Evolutionary conservation across 2,888 invertebrate genomes (phyloP), one percentile per base, ranked within the genome.

Genomic region (Creontiades dilutus): DNA sequence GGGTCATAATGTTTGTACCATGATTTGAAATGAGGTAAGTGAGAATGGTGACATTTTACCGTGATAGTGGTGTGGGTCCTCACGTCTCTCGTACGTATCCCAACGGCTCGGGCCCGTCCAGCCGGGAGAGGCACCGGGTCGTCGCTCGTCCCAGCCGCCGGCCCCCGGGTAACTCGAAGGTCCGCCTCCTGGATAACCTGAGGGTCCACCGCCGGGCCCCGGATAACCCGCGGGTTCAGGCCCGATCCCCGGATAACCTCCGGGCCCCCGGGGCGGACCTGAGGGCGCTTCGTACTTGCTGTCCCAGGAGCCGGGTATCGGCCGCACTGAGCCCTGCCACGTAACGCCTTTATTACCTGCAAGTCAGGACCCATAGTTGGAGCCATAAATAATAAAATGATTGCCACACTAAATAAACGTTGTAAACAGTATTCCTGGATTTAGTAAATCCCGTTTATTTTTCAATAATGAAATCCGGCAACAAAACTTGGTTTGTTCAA

Each of bases 31-130:
- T 68, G 11, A 68, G 16, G 75, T 68, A 23, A 68, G n/a, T n/a
- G n/a, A n/a, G n/a, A n/a, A n/a, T n/a, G 19, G 27, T 68, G 16
- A 9, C n/a, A n/a, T 9, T 27, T 84, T 28, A 68, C 86, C 75
- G 48, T 47, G 48, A 37, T 85, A 37, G 1, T 82, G 52, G 37
- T 85, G 85, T 16, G 19, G 68, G 19, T 86, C 82, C n/a, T 84
- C 89, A 0, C 82, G 76, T 23, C 90, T 75, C 37, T 90, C 85
- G n/a, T 57, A 90, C 19, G 84, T 86, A n/a, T 90, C 86, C 90
- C 90, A 90, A 14, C 90, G 23, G 27, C 75, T 55, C 9, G 90
- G 86, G 0, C 89, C 90, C 90, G 89, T 86, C 90, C 89, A 90
- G 47, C 86, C 86, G 68, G 89, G 61, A 1, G 76, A 84, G n/a